Evolutionary conservation across 2,888 invertebrate genomes (phyloP), one percentile per base, ranked within the genome.

Genomic region (Calameuta pallipes): DNA sequence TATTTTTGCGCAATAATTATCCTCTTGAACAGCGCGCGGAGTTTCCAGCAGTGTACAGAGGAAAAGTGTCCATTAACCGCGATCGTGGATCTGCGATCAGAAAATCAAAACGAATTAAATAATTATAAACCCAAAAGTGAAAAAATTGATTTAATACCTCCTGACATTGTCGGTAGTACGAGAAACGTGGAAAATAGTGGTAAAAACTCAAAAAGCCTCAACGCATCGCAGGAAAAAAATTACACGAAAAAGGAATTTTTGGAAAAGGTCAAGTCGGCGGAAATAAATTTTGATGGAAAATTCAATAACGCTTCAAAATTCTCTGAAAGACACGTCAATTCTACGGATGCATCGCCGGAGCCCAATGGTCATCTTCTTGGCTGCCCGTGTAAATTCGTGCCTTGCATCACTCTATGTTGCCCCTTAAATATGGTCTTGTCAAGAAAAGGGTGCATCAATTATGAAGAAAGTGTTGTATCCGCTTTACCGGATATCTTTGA

Each of bases 321-420:
- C 41, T 56, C 23, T 1, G 41, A 56, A 23, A 56, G 23, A 56
- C 23, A 0, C 1, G 0, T 23, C 23, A 23, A 56, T 56, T 23
- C 41, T 56, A 1, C 23, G 41, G 23, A 23, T 6, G 41, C 41
- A 56, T 6, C 6, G 2, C 23, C 23, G 41, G 41, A 56, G 23
- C 6, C 6, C 23, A 23, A 69, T 73, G 78, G 75, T 4, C n/a
- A 31, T 11, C 79, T 37, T 11, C 41, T 33, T 69, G 81, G 75
- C 30, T 86, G 85, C 75, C 80, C 82, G 4, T 83, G 83, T 41
- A 23, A 33, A 11, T 75, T 69, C 15, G 75, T 73, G 70, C 71
- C 80, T 4, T 85, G 84, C 35, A 31, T 89, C 11, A 78, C 81
- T 0, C 74, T 90, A 12, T 90, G 89, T 71, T 89, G 89, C 36